Evolutionary conservation across 2,797 vertebrate species (phyloP).

Genomic region (Cercopithecus mitis): DNA sequence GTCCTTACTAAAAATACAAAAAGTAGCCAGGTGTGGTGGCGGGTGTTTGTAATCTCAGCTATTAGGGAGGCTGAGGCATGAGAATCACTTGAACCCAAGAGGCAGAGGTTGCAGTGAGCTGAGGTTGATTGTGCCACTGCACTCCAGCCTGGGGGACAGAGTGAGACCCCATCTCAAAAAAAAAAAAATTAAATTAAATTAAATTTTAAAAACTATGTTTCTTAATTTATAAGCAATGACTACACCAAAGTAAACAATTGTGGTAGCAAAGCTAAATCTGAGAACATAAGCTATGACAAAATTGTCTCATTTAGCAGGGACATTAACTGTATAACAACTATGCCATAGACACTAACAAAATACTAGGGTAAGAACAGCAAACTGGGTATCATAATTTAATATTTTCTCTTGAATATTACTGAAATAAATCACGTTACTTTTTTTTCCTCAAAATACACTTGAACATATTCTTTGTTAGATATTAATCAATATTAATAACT

Average conservation of each 20-base stretch:
- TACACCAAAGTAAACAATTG: background rate
- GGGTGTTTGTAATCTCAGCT: background rate
- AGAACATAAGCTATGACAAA: background rate
- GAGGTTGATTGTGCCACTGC: background rate
- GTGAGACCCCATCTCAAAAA: background rate
- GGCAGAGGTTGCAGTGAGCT: background rate
- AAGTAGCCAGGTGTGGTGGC: background rate
- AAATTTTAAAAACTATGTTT: background rate
- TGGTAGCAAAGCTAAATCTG: accelerated
- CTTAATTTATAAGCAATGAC: background rate
- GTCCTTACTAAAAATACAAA: background rate
- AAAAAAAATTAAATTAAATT: background rate
- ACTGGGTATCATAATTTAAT: background rate
- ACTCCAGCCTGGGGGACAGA: background rate
- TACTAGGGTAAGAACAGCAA: background rate
- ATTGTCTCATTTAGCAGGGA: background rate
- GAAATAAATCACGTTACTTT: background rate
- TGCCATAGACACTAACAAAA: background rate
- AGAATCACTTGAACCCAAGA: background rate
- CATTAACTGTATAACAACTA: background rate
- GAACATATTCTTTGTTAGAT: background rate
- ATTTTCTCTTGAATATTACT: background rate
- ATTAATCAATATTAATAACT: background rate
- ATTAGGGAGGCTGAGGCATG: background rate
- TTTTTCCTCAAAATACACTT: background rate